Evolutionary conservation across 1,140 invertebrate species (phyloP).

Genomic region (Penaeus vannamei): DNA sequence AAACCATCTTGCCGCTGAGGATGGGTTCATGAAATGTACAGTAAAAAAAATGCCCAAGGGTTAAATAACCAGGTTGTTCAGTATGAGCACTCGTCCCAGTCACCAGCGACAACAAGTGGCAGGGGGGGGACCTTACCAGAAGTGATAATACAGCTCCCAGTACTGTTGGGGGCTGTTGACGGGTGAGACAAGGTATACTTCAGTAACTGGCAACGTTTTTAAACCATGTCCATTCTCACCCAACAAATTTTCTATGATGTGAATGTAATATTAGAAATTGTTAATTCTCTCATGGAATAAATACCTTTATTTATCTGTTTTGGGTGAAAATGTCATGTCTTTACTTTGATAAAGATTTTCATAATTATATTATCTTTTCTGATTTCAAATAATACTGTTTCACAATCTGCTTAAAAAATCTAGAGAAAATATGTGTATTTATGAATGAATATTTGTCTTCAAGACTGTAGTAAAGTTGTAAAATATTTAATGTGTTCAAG

Average conservation of each 20-base stretch:
- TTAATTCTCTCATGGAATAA: too few relatives aligned
- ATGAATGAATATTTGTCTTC: too few relatives aligned
- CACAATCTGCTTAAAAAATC: too few relatives aligned
- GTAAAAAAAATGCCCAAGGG: conserved; percentile 10
- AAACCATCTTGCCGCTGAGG: too few relatives aligned
- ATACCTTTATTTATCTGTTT: too few relatives aligned
- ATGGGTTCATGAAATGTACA: neutral
- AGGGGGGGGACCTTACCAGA: conserved; percentile 69
- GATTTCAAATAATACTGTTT: too few relatives aligned
- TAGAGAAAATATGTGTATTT: too few relatives aligned
- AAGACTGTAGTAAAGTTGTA: too few relatives aligned
- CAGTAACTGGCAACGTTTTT: conserved; percentile 60
- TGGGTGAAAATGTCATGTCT: too few relatives aligned
- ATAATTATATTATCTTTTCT: too few relatives aligned
- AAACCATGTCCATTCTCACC: conserved; percentile 18
- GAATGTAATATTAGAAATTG: neutral
- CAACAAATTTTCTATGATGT: neutral
- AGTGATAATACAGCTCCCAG: conserved; percentile 69
- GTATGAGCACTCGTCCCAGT: conserved; percentile 59
- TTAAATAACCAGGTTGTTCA: conserved; percentile 60
- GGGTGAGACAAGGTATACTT: conserved; percentile 60
- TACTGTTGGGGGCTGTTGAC: conserved; percentile 69
- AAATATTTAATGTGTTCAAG: too few relatives aligned
- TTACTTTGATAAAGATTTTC: too few relatives aligned
- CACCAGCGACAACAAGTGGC: conserved; percentile 55